Base-by-base conservation (phyloP, 2,797 vertebrate species). In the Aulostomus chinensis region DNA sequence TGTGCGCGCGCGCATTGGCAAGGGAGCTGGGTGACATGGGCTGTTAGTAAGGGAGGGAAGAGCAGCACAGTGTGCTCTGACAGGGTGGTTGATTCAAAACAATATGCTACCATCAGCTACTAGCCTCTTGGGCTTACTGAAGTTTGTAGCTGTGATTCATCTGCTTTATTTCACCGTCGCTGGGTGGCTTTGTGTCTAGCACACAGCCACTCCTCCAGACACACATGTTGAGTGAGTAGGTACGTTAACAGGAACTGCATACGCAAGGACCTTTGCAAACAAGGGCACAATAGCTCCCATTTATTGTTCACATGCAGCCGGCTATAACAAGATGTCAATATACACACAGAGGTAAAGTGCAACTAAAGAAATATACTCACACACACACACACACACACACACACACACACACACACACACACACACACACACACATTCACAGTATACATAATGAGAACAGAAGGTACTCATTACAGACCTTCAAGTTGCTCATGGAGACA, bases 31-130 rank as follows among this genome's bases (percentile, higher is more conserved):
- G 58, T 66, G 75, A 68, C 59, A 70, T 9, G 24, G 73, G 45
- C 36, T 73, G 71, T 73, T 75, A 65, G 58, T 63, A 40, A 48
- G 55, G 53, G 51, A 62, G 59, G 69, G 57, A 33, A 48, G 41
- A 45, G 54, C 45, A 26, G 29, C 35, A 45, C 48, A 15, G 37
- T 5, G 24, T 8, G 33, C 54, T 49, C 67, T 17, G 70, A 73
- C 49, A 58, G 51, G 65, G 42, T 33, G 71, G 64, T 34, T 70
- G 70, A 63, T 77, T 77, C 67, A 56, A 57, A 68, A 71, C 69
- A 83, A 67, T 53, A 43, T 46, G 30, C 59, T 13, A 24, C 48
- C 30, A 33, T 73, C 64, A 54, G 43, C 59, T 67, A 31, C 30
- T 39, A 45, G 68, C 69, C 64, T 61, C 74, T 42, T 14, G 52